A percentile compares a stretch with the other conserved stretches of the same genome.
phyloP scores from a whole-genome alignment of 2,113 vertebrate genomes.

The Tetrax tetrax region DNA sequence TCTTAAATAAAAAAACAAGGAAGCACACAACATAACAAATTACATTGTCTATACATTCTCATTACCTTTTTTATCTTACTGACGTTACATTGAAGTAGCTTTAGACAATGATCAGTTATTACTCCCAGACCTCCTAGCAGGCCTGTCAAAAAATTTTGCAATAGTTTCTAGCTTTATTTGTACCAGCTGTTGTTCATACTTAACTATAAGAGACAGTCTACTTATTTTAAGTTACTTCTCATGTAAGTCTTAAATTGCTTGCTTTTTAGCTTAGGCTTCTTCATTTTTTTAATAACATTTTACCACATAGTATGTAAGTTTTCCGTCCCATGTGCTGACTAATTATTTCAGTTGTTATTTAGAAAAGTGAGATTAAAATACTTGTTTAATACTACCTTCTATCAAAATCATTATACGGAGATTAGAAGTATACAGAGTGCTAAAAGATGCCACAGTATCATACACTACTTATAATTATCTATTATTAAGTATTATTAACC shows the following conservation, averaged over 20 bases:
- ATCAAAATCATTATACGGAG: not conserved
- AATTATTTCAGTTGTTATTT: not conserved
- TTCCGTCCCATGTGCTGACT: not conserved
- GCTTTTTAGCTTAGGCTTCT: not conserved
- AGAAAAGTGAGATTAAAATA: not conserved
- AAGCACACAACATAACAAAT: not conserved
- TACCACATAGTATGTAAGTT: not conserved
- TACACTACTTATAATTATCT: not conserved
- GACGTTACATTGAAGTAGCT: not conserved
- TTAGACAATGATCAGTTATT: not conserved
- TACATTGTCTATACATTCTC: not conserved
- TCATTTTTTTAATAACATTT: not conserved
- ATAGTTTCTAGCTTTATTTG: not conserved
- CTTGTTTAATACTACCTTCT: not conserved
- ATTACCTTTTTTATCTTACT: not conserved
- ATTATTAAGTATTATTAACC: constrained; percentile 7
- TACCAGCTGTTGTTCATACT: not conserved
- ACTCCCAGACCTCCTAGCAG: not conserved
- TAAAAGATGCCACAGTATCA: not conserved
- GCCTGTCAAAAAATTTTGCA: not conserved
- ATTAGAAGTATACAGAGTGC: not conserved
- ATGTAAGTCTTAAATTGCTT: not conserved
- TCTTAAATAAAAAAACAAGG: not conserved
- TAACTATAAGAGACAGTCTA: not conserved
- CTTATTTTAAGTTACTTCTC: not conserved